phyloP scores from a whole-genome alignment of 2,888 invertebrate species.

The Trissoscelio sp. region DNA sequence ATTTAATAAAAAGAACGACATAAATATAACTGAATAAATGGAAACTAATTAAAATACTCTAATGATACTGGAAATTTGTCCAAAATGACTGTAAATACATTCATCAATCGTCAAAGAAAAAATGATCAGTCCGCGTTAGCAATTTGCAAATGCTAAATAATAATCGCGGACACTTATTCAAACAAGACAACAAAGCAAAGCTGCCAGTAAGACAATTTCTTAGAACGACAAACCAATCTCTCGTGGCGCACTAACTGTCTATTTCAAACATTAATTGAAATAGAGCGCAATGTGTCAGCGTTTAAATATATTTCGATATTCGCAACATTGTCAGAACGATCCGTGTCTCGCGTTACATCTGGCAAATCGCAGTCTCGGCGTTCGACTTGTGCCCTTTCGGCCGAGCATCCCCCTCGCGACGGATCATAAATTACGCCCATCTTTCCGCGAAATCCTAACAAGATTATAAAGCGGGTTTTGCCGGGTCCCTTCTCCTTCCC shows the following conservation, averaged over 20 bases:
- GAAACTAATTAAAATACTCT: no score
- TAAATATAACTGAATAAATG: no score
- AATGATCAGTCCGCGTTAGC: not conserved
- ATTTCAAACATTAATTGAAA: constrained; percentile 62
- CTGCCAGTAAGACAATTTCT: constrained; percentile 42
- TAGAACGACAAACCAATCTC: constrained; percentile 38
- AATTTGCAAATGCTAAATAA: constrained; percentile 14
- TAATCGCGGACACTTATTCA: constrained; percentile 18
- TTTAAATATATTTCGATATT: constrained; percentile 65
- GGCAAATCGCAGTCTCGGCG: constrained; percentile 57
- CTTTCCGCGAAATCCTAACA: constrained; percentile 83
- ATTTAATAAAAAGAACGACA: no score
- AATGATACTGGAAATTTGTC: not conserved
- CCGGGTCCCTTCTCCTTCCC: constrained; percentile 66
- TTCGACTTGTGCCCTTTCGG: constrained; percentile 59
- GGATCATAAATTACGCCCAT: constrained; percentile 83
- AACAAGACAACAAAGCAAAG: constrained; percentile 27
- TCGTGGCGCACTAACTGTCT: constrained; percentile 52
- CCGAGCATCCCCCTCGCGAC: constrained; percentile 73
- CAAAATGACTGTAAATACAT: constrained; percentile 4
- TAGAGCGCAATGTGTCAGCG: constrained; percentile 65
- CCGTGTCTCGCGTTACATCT: constrained; percentile 62
- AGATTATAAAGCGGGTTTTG: constrained; percentile 83
- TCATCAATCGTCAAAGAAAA: constrained; percentile 3
- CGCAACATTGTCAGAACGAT: constrained; percentile 65